Evolutionary conservation across 2,113 vertebrate species (phyloP).

Genomic region (Axis porcinus): DNA sequence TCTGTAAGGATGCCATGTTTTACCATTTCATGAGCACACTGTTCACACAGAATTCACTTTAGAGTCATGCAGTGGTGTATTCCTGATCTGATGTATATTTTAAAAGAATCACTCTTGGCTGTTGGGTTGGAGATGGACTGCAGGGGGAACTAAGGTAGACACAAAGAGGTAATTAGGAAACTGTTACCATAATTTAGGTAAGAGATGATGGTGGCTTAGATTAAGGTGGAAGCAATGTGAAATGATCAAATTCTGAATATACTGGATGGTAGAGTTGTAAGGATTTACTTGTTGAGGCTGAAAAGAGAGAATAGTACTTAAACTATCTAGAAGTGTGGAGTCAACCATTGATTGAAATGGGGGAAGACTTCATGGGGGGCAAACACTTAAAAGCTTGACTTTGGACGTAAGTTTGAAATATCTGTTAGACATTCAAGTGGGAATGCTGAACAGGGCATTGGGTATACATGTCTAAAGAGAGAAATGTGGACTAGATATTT

Average conservation of each 20-base stretch:
- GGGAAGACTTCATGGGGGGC: not conserved
- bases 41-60: not conserved
- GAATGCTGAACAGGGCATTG: not conserved
- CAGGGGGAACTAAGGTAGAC: not conserved
- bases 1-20: not conserved
- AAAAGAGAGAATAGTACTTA: not conserved
- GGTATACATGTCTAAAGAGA: not conserved
- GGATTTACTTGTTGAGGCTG: not conserved
- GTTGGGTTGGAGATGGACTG: not conserved
- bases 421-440: not conserved
- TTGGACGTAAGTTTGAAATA: slow-evolving; percentile 10
- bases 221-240: not conserved
- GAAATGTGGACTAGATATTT: not conserved
- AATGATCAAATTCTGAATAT: not conserved
- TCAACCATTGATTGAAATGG: not conserved
- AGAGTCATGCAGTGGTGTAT: not conserved
- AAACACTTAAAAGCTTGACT: slow-evolving; percentile 13
- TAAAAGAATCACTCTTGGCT: not conserved
- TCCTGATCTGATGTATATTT: not conserved
- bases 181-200: not conserved
- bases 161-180: not conserved
- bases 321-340: not conserved
- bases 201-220: not conserved
- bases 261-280: not conserved
- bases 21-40: not conserved